Evolutionary conservation across 2,888 invertebrate genomes (phyloP), one percentile per base, ranked within the genome.

Genomic region (Tetrapedia diversipes): DNA sequence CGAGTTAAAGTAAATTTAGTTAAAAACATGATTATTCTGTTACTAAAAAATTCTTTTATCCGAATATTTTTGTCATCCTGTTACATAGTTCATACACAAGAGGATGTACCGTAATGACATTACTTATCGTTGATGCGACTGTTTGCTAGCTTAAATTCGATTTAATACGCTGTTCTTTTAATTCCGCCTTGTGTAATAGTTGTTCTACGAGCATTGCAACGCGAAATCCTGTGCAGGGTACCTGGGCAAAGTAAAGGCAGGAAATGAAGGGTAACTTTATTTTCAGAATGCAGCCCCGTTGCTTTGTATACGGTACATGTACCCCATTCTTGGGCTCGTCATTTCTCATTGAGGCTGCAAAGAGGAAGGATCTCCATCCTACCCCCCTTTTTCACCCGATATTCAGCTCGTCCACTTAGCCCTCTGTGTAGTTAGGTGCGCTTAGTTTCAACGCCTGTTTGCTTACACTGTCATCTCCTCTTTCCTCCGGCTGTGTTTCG

Each of bases 321-420:
- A 1, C 3, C 39, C 14, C 10, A 16, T 29, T 39, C 14, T 22
- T 19, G 63, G 11, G 3, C 16, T 22, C 32, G 27, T 56, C 22
- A 64, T 22, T 54, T 63, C n/a, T 53, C 51, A 41, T 51, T 43
- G 43, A 43, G 39, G 32, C 4, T 70, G 37, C 16, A 69, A 39
- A 47, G 27, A 56, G 29, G 11, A 69, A 60, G 60, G 54, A 45
- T 37, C 45, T 41, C 19, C 24, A 24, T 64, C 16, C 32, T 19
- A 47, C 8, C 39, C 32, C 47, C 29, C 64, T 64, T 64, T 47
- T 70, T 49, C 32, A 64, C 54, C 22, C n/a, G 45, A 63, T 45
- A 54, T 22, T 19, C 34, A 19, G 16, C 45, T 27, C 37, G 37
- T 63, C 45, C 29, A 47, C 45, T 22, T 47, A 37, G 56, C 45